Evolutionary conservation across 2,113 vertebrate species (phyloP).

Genomic region (Pollachius pollachius): DNA sequence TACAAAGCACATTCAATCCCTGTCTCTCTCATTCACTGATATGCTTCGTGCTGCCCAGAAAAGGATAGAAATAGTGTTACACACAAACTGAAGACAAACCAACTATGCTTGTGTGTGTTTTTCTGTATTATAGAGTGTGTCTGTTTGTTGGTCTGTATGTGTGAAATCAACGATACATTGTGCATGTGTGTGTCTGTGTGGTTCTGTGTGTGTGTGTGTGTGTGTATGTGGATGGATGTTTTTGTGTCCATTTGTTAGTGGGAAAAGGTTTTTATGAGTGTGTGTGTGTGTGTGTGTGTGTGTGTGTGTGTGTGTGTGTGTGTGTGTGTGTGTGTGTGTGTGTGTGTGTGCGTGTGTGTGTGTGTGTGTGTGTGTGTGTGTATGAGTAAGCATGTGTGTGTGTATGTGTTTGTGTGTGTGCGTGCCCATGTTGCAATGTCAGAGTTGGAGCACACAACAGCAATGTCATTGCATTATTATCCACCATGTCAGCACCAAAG

Average conservation of each 20-base stretch:
- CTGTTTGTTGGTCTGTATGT: neutral
- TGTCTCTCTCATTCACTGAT: too few relatives aligned
- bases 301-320: conserved; percentile 11
- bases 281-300: neutral
- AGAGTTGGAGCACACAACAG: conserved; percentile 22
- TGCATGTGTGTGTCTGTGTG: neutral
- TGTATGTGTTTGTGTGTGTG: neutral
- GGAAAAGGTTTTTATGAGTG: neutral
- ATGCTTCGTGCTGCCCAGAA: too few relatives aligned
- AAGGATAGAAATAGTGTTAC: too few relatives aligned
- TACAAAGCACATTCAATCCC: neutral
- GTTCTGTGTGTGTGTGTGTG: conserved; percentile 6
- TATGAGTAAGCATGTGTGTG: conserved; percentile 6
- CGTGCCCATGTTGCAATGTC: conserved; percentile 24
- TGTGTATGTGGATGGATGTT: conserved; percentile 23
- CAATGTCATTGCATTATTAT: conserved; percentile 23
- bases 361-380: conserved; percentile 9
- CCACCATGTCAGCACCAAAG: neutral
- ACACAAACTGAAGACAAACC: conserved; percentile 1
- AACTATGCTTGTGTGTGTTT: neutral
- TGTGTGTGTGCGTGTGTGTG: neutral
- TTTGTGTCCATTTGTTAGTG: conserved; percentile 21
- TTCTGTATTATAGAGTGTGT: neutral
- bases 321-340: conserved; percentile 7
- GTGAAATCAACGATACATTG: neutral